phyloP scores from a whole-genome alignment of 2,888 invertebrate genomes.

The Rhagium mordax region DNA sequence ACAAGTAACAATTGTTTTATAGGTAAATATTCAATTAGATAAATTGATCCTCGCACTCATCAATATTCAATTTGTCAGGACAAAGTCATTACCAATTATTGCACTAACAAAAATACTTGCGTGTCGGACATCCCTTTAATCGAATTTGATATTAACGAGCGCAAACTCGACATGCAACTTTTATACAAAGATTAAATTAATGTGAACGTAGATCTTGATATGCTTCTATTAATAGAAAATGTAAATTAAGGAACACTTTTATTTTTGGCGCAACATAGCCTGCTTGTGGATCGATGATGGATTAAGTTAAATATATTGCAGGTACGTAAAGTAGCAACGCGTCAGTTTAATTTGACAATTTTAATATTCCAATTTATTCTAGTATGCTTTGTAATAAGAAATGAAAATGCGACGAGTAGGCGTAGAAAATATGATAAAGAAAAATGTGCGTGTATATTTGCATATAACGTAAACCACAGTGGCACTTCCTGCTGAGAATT shows the following conservation, averaged over 20 bases:
- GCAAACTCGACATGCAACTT: slow-evolving; percentile 7
- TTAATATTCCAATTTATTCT: too few relatives aligned
- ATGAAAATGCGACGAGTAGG: too few relatives aligned
- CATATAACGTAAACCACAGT: too few relatives aligned
- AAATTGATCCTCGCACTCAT: neutral
- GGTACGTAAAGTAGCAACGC: neutral
- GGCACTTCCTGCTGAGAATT: too few relatives aligned
- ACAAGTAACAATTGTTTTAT: too few relatives aligned
- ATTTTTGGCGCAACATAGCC: neutral
- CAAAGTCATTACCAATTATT: neutral
- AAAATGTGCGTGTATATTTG: too few relatives aligned
- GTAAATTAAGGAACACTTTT: slow-evolving; percentile 1
- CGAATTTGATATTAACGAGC: neutral
- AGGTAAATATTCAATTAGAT: neutral
- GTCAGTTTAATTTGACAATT: neutral
- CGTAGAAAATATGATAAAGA: too few relatives aligned
- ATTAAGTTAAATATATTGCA: neutral
- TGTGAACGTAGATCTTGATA: slow-evolving; percentile 1
- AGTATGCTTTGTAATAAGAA: too few relatives aligned
- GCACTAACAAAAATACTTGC: neutral
- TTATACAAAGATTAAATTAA: slow-evolving; percentile 15
- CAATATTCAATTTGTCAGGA: neutral
- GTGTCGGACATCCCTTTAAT: neutral
- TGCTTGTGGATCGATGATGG: neutral
- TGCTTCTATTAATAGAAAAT: slow-evolving; percentile 19